Conservation (phyloP, 2,113 vertebrate species). For the Grammatotria lemairii region DNA sequence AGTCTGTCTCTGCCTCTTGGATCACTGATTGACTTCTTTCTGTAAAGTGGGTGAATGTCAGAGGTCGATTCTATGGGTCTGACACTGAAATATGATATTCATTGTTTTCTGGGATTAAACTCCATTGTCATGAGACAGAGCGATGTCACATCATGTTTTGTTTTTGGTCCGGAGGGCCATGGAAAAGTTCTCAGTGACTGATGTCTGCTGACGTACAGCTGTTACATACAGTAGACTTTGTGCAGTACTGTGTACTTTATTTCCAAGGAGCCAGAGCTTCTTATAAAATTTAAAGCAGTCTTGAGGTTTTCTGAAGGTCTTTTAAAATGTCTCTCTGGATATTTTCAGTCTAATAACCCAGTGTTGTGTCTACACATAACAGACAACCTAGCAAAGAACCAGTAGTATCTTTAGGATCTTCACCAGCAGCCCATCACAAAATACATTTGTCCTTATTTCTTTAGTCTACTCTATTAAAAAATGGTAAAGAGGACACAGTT, state of each 20-base stretch:
- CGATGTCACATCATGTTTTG: neutral
- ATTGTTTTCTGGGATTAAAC: neutral
- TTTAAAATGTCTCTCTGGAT: rapidly evolving
- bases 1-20: neutral
- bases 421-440: neutral
- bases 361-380: neutral
- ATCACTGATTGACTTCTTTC: neutral
- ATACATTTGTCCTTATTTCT: neutral
- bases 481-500: neutral
- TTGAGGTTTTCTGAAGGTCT: neutral
- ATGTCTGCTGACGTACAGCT: neutral
- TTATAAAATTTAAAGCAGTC: neutral
- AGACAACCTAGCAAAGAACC: neutral
- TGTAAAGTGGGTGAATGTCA: neutral
- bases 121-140: neutral
- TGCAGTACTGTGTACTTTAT: neutral
- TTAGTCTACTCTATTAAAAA: neutral
- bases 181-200: rapidly evolving
- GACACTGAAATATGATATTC: neutral
- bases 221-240: neutral
- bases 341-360: neutral
- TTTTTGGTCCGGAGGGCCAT: neutral
- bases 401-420: neutral
- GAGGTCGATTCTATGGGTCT: neutral
- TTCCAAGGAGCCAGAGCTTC: neutral